Base-by-base conservation (phyloP, 2,888 invertebrate genomes). In the Pemphredon lugubris region DNA sequence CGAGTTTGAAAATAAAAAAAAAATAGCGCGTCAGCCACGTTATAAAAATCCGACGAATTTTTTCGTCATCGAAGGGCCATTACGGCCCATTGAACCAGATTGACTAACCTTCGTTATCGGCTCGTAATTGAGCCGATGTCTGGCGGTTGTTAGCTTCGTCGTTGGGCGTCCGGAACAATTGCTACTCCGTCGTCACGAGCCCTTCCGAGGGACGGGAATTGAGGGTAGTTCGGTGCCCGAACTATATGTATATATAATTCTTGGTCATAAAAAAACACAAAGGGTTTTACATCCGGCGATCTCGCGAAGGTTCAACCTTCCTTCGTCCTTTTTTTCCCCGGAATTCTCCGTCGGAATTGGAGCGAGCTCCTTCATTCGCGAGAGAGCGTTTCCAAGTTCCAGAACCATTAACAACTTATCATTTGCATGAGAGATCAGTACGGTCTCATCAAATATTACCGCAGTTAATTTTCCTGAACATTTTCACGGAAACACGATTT, bases 71-170 rank as follows among this genome's bases (percentile, higher is more conserved):
- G 47, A 13, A 23, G 13, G 4, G 13, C n/a, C 23, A 18, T 23
- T 4, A 13, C 23, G 26, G n/a, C 23, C 7, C 37, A 37, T 58
- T 21, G 47, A 45, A 58, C 37, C 4, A 2, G 37, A 13, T 21
- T 21, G 37, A 45, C 16, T 37, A 21, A 20, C 47, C 57, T 47
- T 47, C 23, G 21, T 44, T 23, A 40, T 48, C 58, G 30, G 30
- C 30, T 30, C 40, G 48, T 59, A 59, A 59, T 59, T 59, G 50
- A 59, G 39, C 45, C 42, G 26, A 21, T 42, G 59, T 59, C 50
- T 30, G 14, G 18, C 39, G 32, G 39, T 59, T 59, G 48, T 59
- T 48, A 30, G 32, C 47, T 13, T 47, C 50, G 34, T 50, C 39
- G 42, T 50, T 50, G 39, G 59, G 50, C 50, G 40, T 59, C 34